These are phyloP conservation scores for Tenualosa ilisha DNA, from an alignment of 2,797 vertebrate species.

Conservation along the genomic window DNA sequence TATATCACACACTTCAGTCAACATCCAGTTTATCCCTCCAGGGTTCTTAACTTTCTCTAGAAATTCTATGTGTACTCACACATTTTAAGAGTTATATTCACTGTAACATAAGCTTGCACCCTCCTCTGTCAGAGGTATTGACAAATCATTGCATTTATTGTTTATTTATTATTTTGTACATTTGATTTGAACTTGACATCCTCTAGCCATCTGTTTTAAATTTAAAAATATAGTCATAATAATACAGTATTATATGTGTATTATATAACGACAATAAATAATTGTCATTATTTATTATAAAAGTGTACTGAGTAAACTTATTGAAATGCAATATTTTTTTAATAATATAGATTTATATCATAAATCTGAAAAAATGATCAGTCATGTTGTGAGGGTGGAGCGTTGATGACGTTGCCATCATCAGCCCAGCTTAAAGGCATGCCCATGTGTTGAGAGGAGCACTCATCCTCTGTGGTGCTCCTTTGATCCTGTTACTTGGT, in stretches of 20 bases:
- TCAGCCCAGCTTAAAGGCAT: conserved; percentile 23
- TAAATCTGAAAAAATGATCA: neutral
- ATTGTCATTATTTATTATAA: neutral
- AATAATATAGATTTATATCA: neutral
- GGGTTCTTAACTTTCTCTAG: neutral
- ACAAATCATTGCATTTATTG: no score
- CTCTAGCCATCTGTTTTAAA: neutral
- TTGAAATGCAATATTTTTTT: no score
- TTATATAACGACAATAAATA: no score
- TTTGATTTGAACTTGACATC: neutral
- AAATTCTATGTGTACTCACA: neutral
- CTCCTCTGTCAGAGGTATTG: no score
- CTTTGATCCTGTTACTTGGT: conserved; percentile 76
- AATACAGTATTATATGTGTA: no score
- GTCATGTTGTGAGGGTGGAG: neutral
- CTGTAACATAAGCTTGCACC: neutral
- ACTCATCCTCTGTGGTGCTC: conserved; percentile 48
- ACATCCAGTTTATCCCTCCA: neutral
- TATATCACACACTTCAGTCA: neutral
- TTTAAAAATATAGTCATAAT: no score
- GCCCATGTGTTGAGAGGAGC: neutral
- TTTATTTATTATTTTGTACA: no score
- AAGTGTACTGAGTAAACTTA: neutral
- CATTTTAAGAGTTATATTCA: neutral
- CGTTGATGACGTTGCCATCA: neutral